phyloP scores from a whole-genome alignment of 1,140 invertebrate genomes.

The Hylaeus anthracinus region DNA sequence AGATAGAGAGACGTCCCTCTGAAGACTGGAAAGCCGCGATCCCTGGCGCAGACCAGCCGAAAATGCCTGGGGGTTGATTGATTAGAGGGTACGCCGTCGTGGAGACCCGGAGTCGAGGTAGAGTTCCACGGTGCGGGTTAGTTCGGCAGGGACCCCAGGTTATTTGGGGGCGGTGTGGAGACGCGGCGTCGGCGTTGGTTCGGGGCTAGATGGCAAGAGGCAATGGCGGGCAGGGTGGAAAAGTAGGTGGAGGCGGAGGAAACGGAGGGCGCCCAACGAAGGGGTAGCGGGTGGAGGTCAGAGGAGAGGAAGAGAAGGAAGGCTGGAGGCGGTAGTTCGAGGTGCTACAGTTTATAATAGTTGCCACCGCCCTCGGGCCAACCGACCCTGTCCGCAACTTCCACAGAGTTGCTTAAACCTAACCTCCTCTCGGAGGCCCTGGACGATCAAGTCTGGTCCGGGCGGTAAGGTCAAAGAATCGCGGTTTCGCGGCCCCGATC shows the following conservation, averaged over 20 bases:
- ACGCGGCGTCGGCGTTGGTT: constrained; percentile 25
- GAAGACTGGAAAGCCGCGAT: constrained; percentile 69
- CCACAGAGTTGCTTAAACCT: constrained; percentile 81
- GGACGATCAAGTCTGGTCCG: constrained; percentile 71
- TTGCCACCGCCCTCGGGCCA: constrained; percentile 78
- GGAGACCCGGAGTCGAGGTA: constrained; percentile 61
- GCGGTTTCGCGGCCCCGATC: constrained; percentile 17
- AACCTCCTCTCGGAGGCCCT: constrained; percentile 67
- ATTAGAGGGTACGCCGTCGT: constrained; percentile 77
- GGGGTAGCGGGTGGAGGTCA: constrained; percentile 34
- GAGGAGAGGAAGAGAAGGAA: constrained; percentile 66
- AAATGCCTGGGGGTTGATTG: constrained; percentile 80
- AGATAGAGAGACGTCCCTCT: constrained; percentile 65
- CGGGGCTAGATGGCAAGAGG: constrained; percentile 34
- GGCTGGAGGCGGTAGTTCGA: constrained; percentile 80
- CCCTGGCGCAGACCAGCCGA: constrained; percentile 66
- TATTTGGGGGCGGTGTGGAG: constrained; percentile 72
- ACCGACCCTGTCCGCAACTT: constrained; percentile 79
- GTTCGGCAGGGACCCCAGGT: constrained; percentile 77
- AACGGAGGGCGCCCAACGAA: constrained; percentile 48
- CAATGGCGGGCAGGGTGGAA: constrained; percentile 25
- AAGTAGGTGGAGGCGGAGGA: constrained; percentile 56
- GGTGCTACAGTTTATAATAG: constrained; percentile 82
- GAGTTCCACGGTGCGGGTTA: constrained; percentile 74
- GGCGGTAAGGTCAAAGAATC: constrained; percentile 48